Percentiles rank a stretch among this genome's conserved stretches.
These are phyloP conservation scores for Anastrepha obliqua DNA, from an alignment of 1,140 invertebrate species.

Conservation along the genomic window DNA sequence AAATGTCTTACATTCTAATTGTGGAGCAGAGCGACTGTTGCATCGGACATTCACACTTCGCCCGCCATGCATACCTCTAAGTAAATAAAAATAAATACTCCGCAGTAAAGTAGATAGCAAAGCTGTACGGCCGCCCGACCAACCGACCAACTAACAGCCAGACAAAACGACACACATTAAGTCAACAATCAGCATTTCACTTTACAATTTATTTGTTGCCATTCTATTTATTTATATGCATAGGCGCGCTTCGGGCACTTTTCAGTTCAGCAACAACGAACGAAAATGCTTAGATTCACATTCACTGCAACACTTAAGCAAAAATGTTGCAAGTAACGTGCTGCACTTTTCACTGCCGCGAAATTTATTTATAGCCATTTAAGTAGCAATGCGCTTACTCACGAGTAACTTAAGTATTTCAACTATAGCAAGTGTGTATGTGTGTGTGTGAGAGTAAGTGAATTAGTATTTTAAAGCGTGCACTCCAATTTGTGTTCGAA, in stretches of 20 bases:
- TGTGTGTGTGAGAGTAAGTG: neutral
- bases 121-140: neutral
- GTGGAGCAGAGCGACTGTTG: conserved; percentile 1
- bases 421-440: neutral
- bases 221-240: conserved; percentile 7
- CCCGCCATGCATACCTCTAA: neutral
- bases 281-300: neutral
- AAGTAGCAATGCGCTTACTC: neutral
- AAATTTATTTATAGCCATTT: conserved; percentile 9
- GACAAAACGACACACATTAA: conserved; percentile 40
- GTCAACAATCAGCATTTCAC: conserved; percentile 53
- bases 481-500: conserved; percentile 1
- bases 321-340: conserved; percentile 26
- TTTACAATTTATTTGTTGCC: conserved; percentile 14
- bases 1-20: conserved; percentile 48
- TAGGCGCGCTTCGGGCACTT: neutral
- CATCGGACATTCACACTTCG: conserved; percentile 31
- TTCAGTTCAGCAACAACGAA: conserved; percentile 12
- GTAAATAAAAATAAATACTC: conserved; percentile 15
- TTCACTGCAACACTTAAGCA: neutral
- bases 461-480: conserved; percentile 20
- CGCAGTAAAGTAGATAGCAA: neutral
- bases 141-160: neutral
- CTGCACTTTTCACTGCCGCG: conserved; percentile 46
- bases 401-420: neutral